Conservation (phyloP, 2,888 invertebrate genomes). For the Hemithea aestivaria region DNA sequence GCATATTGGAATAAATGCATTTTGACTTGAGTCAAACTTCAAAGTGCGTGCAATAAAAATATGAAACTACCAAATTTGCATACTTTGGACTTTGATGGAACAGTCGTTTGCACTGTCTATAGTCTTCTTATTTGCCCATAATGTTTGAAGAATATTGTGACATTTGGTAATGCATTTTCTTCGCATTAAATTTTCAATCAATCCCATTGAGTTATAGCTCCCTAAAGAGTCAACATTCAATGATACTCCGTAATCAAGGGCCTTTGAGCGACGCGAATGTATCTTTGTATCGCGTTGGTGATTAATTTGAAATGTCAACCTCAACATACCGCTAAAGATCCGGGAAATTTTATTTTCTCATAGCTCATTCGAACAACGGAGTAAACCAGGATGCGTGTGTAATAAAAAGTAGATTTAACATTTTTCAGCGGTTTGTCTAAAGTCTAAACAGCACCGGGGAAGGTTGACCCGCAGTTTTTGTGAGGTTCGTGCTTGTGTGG, state of each 20-base stretch:
- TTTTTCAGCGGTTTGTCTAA: slow-evolving; percentile 54
- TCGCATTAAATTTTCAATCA: slow-evolving; percentile 10
- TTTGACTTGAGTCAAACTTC: too few species aligned
- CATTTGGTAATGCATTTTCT: too few species aligned
- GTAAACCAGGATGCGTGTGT: slow-evolving; percentile 55
- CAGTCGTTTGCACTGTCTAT: too few species aligned
- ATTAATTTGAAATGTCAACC: slow-evolving; percentile 45
- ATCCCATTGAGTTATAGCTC: slow-evolving; percentile 22
- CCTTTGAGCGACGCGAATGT: slow-evolving; percentile 17
- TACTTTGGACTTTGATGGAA: too few species aligned
- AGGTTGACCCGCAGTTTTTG: slow-evolving; percentile 30
- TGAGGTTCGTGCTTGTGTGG: neutral
- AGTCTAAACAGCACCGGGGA: slow-evolving; percentile 39
- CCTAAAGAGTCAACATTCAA: slow-evolving; percentile 16
- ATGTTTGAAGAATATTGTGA: too few species aligned
- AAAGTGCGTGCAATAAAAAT: too few species aligned
- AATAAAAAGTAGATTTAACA: slow-evolving; percentile 63
- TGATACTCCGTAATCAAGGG: slow-evolving; percentile 15
- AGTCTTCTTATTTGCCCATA: too few species aligned
- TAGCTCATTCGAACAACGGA: slow-evolving; percentile 32
- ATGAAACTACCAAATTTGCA: too few species aligned
- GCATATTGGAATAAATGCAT: too few species aligned
- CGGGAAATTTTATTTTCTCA: slow-evolving; percentile 35
- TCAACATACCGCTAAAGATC: slow-evolving; percentile 19
- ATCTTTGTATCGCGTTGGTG: slow-evolving; percentile 31